Evolutionary conservation across 2,888 invertebrate species (phyloP), one percentile per base, ranked within the genome.

Genomic region (Scaptomyza cyrtandrae): DNA sequence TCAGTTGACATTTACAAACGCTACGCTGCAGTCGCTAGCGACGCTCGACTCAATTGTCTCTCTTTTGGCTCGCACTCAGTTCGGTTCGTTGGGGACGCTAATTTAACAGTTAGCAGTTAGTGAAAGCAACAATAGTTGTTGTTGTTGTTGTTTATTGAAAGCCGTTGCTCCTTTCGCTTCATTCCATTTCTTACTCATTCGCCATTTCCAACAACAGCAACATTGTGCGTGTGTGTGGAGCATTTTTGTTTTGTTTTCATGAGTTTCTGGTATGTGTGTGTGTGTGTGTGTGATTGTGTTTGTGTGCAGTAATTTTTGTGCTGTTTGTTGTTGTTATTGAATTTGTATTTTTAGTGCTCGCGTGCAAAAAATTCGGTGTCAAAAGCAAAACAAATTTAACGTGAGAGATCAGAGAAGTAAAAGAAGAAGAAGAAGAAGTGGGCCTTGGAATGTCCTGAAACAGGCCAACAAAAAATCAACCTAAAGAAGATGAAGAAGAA

Each of bases 1-100:
- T 75, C 78, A 82, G 82, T 82, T 84, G 78, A 84, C 81, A 72
- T 84, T 82, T 78, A 65, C 62, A 75, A 81, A 48, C 79, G 78
- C 71, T 66, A 69, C 78, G 71, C 62, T 61, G 70, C 61, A 58
- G 76, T 74, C 56, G 76, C 68, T 68, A 43, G 79, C 75, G 65
- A 66, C 75, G 75, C 78, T 65, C 57, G 57, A 64, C 49, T 63
- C 55, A 46, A 45, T 48, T 54, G 43, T 54, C 44, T 49, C 33
- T 49, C 49, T 49, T 10, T 13, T 35, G 43, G 58, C 55, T 55
- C 66, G 61, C 55, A 72, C 59, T 43, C 35, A 53, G 33, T 52
- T 61, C 66, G 69, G 65, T 80, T 46, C 63, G 75, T 78, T 75
- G 71, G 65, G 70, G 52, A 64, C 57, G 77, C 63, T 35, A 64